These are phyloP conservation scores for Phoenicopterus ruber DNA, from an alignment of 2,113 vertebrate species.

Conservation along the genomic window DNA sequence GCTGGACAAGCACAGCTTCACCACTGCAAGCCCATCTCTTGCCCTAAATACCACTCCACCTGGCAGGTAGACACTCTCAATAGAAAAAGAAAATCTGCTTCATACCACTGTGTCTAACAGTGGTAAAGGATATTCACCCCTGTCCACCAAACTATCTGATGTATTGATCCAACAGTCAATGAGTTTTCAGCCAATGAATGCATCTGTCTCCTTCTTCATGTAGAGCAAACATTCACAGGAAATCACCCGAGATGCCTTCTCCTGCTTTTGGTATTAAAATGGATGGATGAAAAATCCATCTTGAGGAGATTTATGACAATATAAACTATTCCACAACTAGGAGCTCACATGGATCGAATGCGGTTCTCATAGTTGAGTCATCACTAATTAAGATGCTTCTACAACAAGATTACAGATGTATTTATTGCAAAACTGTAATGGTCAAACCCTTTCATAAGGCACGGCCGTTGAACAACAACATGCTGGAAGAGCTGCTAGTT, in stretches of 20 bases:
- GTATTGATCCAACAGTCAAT: background rate
- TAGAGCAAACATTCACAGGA: background rate
- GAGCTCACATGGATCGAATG: background rate
- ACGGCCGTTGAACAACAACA: rapidly evolving
- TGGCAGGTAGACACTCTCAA: background rate
- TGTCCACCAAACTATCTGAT: background rate
- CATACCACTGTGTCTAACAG: background rate
- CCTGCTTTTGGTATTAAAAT: background rate
- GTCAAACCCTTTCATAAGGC: background rate
- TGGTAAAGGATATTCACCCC: background rate
- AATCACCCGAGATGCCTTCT: background rate
- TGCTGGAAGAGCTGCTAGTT: background rate
- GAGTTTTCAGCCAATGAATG: background rate
- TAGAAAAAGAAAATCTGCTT: background rate
- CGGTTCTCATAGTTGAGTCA: background rate
- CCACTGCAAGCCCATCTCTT: background rate
- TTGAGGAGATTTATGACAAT: background rate
- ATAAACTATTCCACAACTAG: background rate
- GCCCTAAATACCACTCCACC: background rate
- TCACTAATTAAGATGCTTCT: background rate
- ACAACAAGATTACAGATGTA: background rate
- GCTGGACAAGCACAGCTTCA: background rate
- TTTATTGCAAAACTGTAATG: background rate
- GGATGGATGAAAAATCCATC: background rate
- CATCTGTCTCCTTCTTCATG: background rate